A percentile compares a stretch with the other conserved stretches of the same genome.
phyloP scores from a whole-genome alignment of 2,797 vertebrate species.

The Simalia tracyae region DNA sequence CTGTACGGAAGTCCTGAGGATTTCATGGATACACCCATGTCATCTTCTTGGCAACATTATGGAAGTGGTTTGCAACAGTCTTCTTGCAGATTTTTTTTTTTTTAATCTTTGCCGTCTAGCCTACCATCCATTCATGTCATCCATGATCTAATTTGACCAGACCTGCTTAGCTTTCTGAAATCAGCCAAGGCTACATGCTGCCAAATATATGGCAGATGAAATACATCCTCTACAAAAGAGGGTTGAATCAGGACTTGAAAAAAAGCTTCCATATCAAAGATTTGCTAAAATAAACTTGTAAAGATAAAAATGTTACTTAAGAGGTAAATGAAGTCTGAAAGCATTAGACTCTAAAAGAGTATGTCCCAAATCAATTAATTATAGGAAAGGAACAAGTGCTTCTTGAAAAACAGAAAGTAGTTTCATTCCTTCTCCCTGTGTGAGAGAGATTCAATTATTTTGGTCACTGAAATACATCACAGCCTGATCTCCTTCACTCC shows the following conservation, averaged over 20 bases:
- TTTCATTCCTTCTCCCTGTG: neutral
- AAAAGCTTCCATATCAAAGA: neutral
- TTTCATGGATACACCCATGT: neutral
- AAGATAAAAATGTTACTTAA: neutral
- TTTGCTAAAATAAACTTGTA: neutral
- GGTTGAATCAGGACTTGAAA: neutral
- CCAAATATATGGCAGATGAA: neutral
- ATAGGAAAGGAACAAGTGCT: neutral
- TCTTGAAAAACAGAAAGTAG: neutral
- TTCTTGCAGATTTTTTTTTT: neutral
- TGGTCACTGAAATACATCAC: neutral
- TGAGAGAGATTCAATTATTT: neutral
- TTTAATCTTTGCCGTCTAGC: neutral
- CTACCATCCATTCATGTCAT: neutral
- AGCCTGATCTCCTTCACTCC: neutral
- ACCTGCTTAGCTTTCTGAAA: neutral
- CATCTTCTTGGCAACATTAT: neutral
- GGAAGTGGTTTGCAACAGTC: neutral
- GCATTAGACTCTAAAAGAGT: neutral
- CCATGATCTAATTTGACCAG: neutral
- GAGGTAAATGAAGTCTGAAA: neutral
- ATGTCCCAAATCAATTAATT: neutral
- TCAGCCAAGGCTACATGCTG: neutral
- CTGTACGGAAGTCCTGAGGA: neutral
- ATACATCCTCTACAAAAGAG: neutral